Conservation (phyloP, 2,113 vertebrate species). For the Oreamnos americanus region DNA sequence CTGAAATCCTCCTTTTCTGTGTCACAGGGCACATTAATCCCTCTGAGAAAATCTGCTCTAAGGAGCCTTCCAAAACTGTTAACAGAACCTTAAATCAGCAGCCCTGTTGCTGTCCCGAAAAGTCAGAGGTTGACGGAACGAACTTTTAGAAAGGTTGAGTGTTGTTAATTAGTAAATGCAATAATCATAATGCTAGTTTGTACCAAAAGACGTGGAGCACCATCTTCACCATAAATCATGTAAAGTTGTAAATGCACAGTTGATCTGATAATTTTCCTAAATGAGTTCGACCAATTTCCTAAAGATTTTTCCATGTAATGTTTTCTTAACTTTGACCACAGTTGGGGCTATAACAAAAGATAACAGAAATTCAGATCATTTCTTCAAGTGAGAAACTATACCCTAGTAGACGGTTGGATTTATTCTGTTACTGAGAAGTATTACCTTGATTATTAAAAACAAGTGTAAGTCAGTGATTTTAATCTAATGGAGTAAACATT, state of each 20-base stretch:
- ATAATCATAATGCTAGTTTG: background rate
- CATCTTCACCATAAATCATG: background rate
- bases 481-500: constrained; percentile 36
- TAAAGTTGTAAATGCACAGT: background rate
- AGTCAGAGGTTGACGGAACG: background rate
- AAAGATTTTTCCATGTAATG: constrained; percentile 50
- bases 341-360: constrained; percentile 52
- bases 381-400: constrained; percentile 62
- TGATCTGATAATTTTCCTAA: constrained; percentile 35
- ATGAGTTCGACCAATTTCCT: constrained; percentile 49
- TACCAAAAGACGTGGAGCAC: background rate
- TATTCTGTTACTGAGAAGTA: constrained; percentile 33
- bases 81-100: background rate
- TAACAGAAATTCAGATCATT: constrained; percentile 42
- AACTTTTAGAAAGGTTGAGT: background rate
- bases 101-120: background rate
- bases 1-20: background rate
- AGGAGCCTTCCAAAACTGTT: background rate
- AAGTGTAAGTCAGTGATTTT: constrained; percentile 40
- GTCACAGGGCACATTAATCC: background rate
- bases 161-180: background rate
- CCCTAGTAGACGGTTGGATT: constrained; percentile 43
- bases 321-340: constrained; percentile 47
- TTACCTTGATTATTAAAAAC: background rate
- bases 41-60: background rate